A percentile compares a stretch with the other conserved stretches of the same genome.
Conservation (phyloP, 2,113 vertebrate species). For the Aplodontia rufa region DNA sequence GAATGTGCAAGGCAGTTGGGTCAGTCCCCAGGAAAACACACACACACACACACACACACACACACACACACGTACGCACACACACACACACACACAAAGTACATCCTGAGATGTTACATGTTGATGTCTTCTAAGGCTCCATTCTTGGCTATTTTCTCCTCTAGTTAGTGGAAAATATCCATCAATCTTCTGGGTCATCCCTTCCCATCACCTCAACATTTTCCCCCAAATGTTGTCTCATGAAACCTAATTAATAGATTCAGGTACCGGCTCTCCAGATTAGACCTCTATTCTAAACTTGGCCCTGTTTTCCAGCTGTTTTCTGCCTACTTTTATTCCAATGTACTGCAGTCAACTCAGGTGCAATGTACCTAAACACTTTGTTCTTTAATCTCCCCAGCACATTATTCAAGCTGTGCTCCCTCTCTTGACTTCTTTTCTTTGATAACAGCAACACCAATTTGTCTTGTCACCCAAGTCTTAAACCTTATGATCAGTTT, state of each 20-base stretch:
- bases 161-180: background rate
- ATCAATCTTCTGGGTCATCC: background rate
- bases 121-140: background rate
- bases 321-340: conserved; percentile 32
- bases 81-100: background rate
- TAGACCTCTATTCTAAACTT: background rate
- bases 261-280: background rate
- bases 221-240: background rate
- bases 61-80: too few relatives aligned
- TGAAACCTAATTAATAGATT: conserved; percentile 22
- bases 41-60: too few relatives aligned
- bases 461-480: background rate
- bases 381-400: background rate
- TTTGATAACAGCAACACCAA: background rate
- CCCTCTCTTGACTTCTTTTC: background rate
- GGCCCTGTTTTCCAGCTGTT: conserved; percentile 5
- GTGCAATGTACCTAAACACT: background rate
- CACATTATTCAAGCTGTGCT: conserved; percentile 4
- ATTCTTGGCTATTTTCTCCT: background rate
- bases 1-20: background rate
- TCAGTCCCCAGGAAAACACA: background rate
- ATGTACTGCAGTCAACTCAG: background rate
- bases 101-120: background rate
- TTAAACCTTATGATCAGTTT: conserved; percentile 32
- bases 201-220: background rate